These are phyloP conservation scores for Ochropleura plecta DNA, from an alignment of 2,888 invertebrate species.

Conservation along the genomic window DNA sequence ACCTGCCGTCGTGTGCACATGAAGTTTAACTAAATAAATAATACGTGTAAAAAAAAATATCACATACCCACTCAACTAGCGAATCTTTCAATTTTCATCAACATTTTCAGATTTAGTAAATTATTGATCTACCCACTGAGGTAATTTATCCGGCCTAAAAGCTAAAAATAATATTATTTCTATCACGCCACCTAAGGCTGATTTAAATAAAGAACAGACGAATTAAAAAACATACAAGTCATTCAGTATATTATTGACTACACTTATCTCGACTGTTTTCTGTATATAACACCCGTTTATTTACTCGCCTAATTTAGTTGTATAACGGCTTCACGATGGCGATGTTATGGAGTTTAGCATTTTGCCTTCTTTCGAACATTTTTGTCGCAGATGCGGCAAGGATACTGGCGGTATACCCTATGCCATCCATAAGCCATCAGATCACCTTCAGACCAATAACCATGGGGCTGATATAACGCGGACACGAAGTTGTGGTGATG, in stretches of 20 bases:
- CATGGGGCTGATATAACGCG: conserved; percentile 77
- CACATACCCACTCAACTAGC: too few species aligned
- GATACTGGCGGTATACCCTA: conserved; percentile 77
- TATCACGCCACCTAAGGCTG: conserved; percentile 3
- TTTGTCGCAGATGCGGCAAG: conserved; percentile 64
- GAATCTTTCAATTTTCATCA: too few species aligned
- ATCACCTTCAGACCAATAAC: conserved; percentile 76
- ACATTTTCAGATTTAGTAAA: too few species aligned
- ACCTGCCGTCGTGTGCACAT: too few species aligned
- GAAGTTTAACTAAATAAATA: too few species aligned
- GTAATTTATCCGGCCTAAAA: not conserved
- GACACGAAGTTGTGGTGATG: conserved; percentile 81
- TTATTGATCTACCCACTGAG: not conserved
- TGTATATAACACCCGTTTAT: conserved; percentile 30
- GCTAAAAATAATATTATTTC: not conserved
- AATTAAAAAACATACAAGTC: not conserved
- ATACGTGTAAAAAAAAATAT: too few species aligned
- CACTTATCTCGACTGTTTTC: conserved; percentile 15
- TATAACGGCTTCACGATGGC: conserved; percentile 20
- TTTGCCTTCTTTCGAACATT: conserved; percentile 3
- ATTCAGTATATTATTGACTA: not conserved
- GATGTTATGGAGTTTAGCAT: not conserved
- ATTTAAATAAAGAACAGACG: too few species aligned
- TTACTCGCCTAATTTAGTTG: conserved; percentile 11
- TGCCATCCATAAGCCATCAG: conserved; percentile 83